phyloP scores from a whole-genome alignment of 2,113 vertebrate genomes.

The Excalfactoria chinensis region DNA sequence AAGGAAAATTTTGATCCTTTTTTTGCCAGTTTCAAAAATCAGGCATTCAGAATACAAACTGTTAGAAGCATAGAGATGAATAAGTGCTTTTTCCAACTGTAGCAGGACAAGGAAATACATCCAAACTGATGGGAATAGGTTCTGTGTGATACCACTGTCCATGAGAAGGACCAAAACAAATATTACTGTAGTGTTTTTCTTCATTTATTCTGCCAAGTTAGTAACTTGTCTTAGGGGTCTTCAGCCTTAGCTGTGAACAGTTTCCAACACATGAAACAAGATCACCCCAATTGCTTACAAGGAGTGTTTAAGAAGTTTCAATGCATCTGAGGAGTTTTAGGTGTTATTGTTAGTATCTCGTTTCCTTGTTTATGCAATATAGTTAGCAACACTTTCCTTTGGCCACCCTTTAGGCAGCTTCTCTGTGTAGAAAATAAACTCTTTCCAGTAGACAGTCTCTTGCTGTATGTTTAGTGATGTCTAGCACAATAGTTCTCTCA shows the following conservation, averaged over 20 bases:
- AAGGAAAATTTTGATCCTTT: not conserved
- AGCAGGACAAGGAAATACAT: not conserved
- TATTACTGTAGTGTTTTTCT: not conserved
- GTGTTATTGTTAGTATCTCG: not conserved
- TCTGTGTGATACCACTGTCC: not conserved
- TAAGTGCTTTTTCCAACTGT: not conserved
- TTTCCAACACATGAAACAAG: not conserved
- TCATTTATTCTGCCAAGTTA: not conserved
- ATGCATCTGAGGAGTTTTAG: not conserved
- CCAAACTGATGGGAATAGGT: not conserved
- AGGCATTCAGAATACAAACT: not conserved
- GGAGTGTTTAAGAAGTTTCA: not conserved
- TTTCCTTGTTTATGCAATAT: slow-evolving; percentile 16
- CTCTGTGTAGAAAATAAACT: slow-evolving; percentile 7
- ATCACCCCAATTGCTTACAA: not conserved
- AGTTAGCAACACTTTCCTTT: not conserved
- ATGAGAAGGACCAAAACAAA: not conserved
- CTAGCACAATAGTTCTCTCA: not conserved
- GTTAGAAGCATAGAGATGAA: not conserved
- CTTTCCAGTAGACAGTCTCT: not conserved
- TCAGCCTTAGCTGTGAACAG: not conserved
- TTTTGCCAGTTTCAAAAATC: not conserved
- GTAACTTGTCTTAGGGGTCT: not conserved
- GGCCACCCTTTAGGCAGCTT: not conserved
- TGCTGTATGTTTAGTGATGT: not conserved